Evolutionary conservation across 2,113 vertebrate species (phyloP).

Genomic region (Regulus satrapa): DNA sequence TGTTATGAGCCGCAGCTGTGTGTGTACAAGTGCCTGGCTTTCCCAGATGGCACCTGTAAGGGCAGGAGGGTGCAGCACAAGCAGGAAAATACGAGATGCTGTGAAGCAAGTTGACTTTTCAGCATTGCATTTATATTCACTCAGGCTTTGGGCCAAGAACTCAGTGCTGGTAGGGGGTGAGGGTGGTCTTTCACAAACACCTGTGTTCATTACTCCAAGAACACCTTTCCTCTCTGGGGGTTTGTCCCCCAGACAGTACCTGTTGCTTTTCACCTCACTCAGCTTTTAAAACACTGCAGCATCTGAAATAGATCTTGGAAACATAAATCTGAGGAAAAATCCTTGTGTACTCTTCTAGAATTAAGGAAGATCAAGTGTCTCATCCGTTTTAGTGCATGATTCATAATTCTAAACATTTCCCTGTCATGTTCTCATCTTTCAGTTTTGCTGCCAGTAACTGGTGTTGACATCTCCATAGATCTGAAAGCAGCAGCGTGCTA

Average conservation of each 20-base stretch:
- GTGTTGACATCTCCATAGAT: slow-evolving; percentile 17
- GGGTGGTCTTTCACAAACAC: background rate
- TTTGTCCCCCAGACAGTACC: background rate
- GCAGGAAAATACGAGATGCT: background rate
- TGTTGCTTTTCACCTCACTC: background rate
- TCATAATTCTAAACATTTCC: slow-evolving; percentile 8
- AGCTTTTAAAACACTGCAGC: background rate
- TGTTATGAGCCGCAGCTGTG: accelerated
- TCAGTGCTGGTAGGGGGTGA: accelerated
- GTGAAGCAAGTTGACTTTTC: background rate
- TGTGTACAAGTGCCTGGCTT: background rate
- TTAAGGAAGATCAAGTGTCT: slow-evolving; percentile 2
- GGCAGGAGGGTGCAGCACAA: background rate
- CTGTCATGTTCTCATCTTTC: slow-evolving; percentile 17
- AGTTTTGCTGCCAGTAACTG: slow-evolving; percentile 13
- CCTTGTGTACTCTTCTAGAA: background rate
- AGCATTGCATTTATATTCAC: background rate
- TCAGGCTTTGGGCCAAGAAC: background rate
- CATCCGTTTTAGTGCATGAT: background rate
- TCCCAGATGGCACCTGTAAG: background rate
- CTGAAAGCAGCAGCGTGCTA: background rate
- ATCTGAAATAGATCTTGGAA: background rate
- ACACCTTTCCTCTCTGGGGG: background rate
- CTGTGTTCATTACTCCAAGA: background rate
- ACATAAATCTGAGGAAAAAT: background rate